Evolutionary conservation across 2,797 vertebrate genomes (phyloP).

Genomic region (Melopsittacus undulatus): DNA sequence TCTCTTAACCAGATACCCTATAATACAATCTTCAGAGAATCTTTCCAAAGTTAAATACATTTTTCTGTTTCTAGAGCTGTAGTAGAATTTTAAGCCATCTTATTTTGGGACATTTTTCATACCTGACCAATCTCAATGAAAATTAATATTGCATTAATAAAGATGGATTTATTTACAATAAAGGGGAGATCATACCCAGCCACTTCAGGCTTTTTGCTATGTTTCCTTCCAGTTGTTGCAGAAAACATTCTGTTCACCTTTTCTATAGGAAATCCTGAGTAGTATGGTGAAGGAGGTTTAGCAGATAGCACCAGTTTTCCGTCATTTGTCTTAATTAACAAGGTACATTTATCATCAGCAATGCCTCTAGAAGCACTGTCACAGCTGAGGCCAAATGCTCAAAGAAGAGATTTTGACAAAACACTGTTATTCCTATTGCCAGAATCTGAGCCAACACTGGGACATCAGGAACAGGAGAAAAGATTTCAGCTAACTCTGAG

Average conservation of each 20-base stretch:
- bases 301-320: slow-evolving; percentile 49
- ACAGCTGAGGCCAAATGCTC: background rate
- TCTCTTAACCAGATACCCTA: background rate
- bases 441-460: background rate
- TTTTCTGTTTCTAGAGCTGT: background rate
- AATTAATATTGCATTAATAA: slow-evolving; percentile 2
- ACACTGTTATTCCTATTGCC: background rate
- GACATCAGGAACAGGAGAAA: background rate
- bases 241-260: background rate
- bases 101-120: background rate
- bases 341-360: background rate
- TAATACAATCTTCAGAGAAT: background rate
- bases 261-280: slow-evolving; percentile 37
- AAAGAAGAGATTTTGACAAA: background rate
- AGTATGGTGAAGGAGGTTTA: background rate
- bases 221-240: slow-evolving; percentile 25
- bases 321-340: background rate
- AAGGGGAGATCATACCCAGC: background rate
- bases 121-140: background rate
- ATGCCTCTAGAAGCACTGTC: background rate
- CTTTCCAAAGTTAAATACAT: background rate
- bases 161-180: background rate
- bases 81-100: background rate
- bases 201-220: background rate
- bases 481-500: background rate